phyloP scores from a whole-genome alignment of 2,113 vertebrate species.

The zebrafish (Danio rerio) region GRCz12tu NC_133200.1:143501-144000 shows the following conservation, averaged over 20 bases:
- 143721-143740: too few relatives aligned
- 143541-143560: conserved; percentile 86
- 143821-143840: too few relatives aligned
- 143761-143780: too few relatives aligned
- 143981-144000: conserved; percentile 94
- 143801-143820: too few relatives aligned
- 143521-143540: conserved; percentile 88
- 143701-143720: too few relatives aligned
- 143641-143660: conserved; percentile 93
- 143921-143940: too few relatives aligned
- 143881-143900: conserved; percentile 55
- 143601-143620: conserved; percentile 84
- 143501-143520: conserved; percentile 95
- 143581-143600: conserved; percentile 87
- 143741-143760: too few relatives aligned
- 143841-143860: too few relatives aligned
- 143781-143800: too few relatives aligned
- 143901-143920: too few relatives aligned
- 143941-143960: conserved; percentile 92
- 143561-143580: conserved; percentile 87
- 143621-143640: conserved; percentile 91
- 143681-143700: too few relatives aligned
- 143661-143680: conserved; percentile 92
- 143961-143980: conserved; percentile 89
- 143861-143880: too few relatives aligned